Conservation (phyloP, 53 echinoderm and acorn worm genomes). For the Echinometra lucunter region DNA sequence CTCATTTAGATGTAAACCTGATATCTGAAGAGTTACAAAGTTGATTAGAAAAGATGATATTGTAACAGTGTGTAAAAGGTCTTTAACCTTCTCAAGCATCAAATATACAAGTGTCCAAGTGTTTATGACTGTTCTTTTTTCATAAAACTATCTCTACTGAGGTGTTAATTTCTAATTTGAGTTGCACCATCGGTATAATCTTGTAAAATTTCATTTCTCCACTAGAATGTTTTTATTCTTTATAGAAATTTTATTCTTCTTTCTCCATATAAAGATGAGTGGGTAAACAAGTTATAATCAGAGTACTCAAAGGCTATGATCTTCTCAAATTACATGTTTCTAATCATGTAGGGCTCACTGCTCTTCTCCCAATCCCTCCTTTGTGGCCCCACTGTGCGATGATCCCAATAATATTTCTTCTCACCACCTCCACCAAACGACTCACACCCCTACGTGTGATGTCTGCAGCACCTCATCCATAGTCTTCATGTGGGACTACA, state of each 20-base stretch:
- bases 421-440: not conserved
- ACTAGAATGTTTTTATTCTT: no score
- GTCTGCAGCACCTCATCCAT: not conserved
- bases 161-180: no score
- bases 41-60: not conserved
- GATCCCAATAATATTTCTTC: not conserved
- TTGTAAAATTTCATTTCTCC: no score
- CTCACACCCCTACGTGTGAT: not conserved
- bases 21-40: not conserved
- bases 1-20: not conserved
- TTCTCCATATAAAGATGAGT: not conserved
- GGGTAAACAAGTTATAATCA: not conserved
- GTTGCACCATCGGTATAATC: no score
- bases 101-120: no score
- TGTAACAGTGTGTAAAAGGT: not conserved
- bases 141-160: no score
- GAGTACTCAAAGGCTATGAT: not conserved
- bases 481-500: not conserved
- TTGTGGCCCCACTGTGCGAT: not conserved
- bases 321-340: not conserved
- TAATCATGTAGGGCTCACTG: not conserved
- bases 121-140: no score
- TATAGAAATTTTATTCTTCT: not conserved
- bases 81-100: no score
- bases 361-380: not conserved